Evolutionary conservation across 1,140 invertebrate genomes (phyloP), one percentile per base, ranked within the genome.

Genomic region (Drosophila oshimai): DNA sequence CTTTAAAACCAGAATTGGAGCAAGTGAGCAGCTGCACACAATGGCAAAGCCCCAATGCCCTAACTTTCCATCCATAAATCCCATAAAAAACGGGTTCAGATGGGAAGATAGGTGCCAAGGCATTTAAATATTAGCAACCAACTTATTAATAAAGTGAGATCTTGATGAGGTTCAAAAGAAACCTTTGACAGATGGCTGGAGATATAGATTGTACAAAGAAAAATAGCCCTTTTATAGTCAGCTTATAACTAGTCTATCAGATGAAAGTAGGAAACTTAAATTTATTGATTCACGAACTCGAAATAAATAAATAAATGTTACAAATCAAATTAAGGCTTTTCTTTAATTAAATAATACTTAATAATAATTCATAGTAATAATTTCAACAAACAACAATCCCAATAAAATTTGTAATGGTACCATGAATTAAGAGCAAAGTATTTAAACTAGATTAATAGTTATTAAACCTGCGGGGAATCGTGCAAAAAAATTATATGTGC

Each of bases 1-100:
- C 60, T 54, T 39, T 37, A 29, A 17, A 50, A 28, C 20, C 28
- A 72, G 67, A 72, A 72, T 72, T 45, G 45, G 54, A 71, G 29
- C 45, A 61, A 26, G 46, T 34, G 29, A 18, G 12, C 31, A 50
- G 28, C 12, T 22, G n/a, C 24, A 20, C 45, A 41, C 60, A 60
- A 65, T 41, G 37, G 28, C 34, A 31, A 18, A 65, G 47, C 18
- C 20, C 62, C 34, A 57, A 47, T 57, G 67, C 67, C 36, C 65
- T 57, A 57, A 64, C 26, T 62, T 62, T 62, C 54, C 28, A 61
- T 9, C 28, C 6, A 62, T 62, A 62, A 62, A 60, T 62, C 22
- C 4, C n/a, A n/a, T n/a, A 44, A 3, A 9, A 17, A 55, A 55
- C 44, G 13, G 53, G 18, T 26, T 6, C 15, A 15, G 54, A 57